phyloP scores from a whole-genome alignment of 2,113 vertebrate genomes.

The Todiramphus saurophagus region DNA sequence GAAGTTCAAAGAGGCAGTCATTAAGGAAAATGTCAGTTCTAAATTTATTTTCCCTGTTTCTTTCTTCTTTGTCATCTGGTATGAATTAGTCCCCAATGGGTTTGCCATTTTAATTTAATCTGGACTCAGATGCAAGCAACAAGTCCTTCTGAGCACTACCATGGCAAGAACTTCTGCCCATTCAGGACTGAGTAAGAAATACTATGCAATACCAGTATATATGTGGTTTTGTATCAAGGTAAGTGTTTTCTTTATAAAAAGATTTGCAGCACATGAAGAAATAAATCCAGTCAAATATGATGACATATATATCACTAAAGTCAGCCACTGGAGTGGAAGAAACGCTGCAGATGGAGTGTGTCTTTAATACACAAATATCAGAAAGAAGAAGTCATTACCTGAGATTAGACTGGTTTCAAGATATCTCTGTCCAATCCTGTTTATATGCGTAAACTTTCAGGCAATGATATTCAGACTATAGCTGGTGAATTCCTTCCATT shows the following conservation, averaged over 20 bases:
- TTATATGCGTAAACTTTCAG: background rate
- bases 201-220: background rate
- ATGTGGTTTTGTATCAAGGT: background rate
- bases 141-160: background rate
- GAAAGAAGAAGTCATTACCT: background rate
- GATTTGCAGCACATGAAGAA: background rate
- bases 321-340: background rate
- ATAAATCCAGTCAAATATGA: background rate
- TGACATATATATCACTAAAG: background rate
- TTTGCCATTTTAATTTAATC: conserved; percentile 2
- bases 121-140: background rate
- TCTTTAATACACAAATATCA: background rate
- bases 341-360: background rate
- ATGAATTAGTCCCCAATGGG: background rate
- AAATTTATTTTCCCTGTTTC: conserved; percentile 17
- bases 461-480: background rate
- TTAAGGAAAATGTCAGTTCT: conserved; percentile 46
- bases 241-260: background rate
- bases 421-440: background rate
- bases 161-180: background rate
- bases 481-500: background rate
- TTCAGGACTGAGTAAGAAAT: background rate
- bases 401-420: background rate
- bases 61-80: conserved; percentile 8
- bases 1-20: conserved; percentile 19